phyloP scores from a whole-genome alignment of 2,797 vertebrate genomes.

The Pseudochirops corinnae region DNA sequence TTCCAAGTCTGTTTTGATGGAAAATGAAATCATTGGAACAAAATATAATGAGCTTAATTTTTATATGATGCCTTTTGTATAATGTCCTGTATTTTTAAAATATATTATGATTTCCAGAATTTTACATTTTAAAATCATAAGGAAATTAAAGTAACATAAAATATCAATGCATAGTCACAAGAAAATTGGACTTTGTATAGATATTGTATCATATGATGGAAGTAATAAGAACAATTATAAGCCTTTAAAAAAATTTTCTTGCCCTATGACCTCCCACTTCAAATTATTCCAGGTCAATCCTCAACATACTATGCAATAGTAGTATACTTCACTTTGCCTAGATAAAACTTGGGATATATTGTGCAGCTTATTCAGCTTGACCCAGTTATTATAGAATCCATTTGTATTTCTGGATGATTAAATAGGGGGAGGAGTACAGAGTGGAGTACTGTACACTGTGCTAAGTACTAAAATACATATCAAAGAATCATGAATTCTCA shows the following conservation, averaged over 20 bases:
- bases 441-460: not conserved
- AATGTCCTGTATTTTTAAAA: slow-evolving; percentile 20
- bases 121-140: not conserved
- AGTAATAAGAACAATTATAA: not conserved
- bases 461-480: not conserved
- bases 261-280: not conserved
- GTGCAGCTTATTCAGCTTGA: not conserved
- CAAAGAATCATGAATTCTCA: not conserved
- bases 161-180: not conserved
- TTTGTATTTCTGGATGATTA: not conserved
- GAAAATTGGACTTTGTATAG: not conserved
- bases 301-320: not conserved
- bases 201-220: not conserved
- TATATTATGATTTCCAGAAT: slow-evolving; percentile 2
- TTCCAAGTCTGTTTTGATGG: not conserved
- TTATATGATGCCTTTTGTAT: not conserved
- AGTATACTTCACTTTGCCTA: not conserved
- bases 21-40: not conserved
- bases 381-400: not conserved
- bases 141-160: not conserved
- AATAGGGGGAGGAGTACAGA: not conserved
- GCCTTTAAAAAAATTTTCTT: not conserved
- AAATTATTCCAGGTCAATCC: not conserved
- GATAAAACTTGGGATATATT: not conserved
- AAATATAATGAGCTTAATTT: slow-evolving; percentile 39